Evolutionary conservation across 2,888 invertebrate genomes (phyloP), one percentile per base, ranked within the genome.

Genomic region (Hoplodrina blanda): DNA sequence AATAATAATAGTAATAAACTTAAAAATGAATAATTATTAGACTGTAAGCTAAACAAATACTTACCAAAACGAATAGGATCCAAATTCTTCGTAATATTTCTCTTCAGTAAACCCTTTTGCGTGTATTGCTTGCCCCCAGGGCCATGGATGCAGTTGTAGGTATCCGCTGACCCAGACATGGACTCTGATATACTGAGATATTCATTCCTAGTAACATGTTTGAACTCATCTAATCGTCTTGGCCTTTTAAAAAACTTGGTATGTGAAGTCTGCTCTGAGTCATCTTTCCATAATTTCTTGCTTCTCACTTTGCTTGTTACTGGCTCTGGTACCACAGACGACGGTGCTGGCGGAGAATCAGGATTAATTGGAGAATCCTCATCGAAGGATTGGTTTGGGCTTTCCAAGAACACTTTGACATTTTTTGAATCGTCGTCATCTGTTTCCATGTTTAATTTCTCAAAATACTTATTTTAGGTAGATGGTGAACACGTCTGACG

Each of bases 121-220:
- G 91, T 86, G 73, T 94, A 93, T 19, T 79, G 65, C 73, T 90
- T 93, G 1, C 91, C 92, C 41, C 84, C 86, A 2, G 87, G 78
- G 0, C 90, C 91, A 65, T 94, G 92, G 0, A 89, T 67, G 71
- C 95, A 95, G 2, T 83, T 81, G 63, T 88, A 94, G 0, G 91
- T 88, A 4, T 88, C 87, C 0, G 92, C 88, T 1, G 94, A 91
- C 1, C 90, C 88, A 0, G 94, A 93, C 2, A 92, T 84, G 0
- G 92, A 89, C 57, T 92, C 91, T 0, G 91, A 83, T 41, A 86
- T 37, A 0, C 89, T 89, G 15, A 86, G 75, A 69, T 88, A 94
- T 56, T 91, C 85, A 17, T 91, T 86, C 10, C 83, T 88, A 5
- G 89, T 90, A 3, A 94, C 88, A 55, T 79, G 85, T 30, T 85